phyloP scores from a whole-genome alignment of 2,113 vertebrate species.

The Oxygymnocypris stewartii region DNA sequence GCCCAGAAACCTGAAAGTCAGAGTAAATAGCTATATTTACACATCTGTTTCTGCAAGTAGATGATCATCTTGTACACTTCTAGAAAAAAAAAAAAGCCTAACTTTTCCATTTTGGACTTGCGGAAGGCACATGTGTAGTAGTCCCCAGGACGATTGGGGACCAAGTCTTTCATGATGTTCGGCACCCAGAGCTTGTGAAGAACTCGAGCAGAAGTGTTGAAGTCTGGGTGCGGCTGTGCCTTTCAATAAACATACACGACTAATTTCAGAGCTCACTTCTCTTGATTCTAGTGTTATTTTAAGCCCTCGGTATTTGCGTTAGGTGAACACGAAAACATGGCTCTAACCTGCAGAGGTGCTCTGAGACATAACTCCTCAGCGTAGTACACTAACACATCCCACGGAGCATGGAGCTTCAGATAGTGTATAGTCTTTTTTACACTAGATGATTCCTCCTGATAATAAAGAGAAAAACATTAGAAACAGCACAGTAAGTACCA shows the following conservation, averaged over 20 bases:
- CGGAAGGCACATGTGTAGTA: slow-evolving; percentile 76
- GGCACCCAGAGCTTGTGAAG: slow-evolving; percentile 68
- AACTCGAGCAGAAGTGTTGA: slow-evolving; percentile 68
- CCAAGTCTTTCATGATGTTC: slow-evolving; percentile 70
- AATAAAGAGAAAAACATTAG: slow-evolving; percentile 18
- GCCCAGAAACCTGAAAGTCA: slow-evolving; percentile 73
- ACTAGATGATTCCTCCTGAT: slow-evolving; percentile 76
- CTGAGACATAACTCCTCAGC: slow-evolving; percentile 75
- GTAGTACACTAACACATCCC: slow-evolving; percentile 74
- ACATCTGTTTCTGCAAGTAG: background rate
- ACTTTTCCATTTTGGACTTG: slow-evolving; percentile 74
- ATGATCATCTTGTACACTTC: background rate
- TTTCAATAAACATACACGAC: slow-evolving; percentile 46
- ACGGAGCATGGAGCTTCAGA: slow-evolving; percentile 74
- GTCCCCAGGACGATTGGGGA: slow-evolving; percentile 76
- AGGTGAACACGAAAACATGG: background rate
- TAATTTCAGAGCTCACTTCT: background rate
- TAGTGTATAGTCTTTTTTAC: slow-evolving; percentile 74
- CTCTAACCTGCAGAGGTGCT: slow-evolving; percentile 74
- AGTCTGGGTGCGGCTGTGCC: slow-evolving; percentile 74
- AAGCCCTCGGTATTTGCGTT: background rate
- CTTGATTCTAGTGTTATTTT: background rate
- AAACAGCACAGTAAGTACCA: background rate
- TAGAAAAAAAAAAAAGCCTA: slow-evolving; percentile 15
- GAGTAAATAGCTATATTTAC: background rate